Evolutionary conservation across 2,113 vertebrate genomes (phyloP).

Genomic region (Chaetura pelagica): DNA sequence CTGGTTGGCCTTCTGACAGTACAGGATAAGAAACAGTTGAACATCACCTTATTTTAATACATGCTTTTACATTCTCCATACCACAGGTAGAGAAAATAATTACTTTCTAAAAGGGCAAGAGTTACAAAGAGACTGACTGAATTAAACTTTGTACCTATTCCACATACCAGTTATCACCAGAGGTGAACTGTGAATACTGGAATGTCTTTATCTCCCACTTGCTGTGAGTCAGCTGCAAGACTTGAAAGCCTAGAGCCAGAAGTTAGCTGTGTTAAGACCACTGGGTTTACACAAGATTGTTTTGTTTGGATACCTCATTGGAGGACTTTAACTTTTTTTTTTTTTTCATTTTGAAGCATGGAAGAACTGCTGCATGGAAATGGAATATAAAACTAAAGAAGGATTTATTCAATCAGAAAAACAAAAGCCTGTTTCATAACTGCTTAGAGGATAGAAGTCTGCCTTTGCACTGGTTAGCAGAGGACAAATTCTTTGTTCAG

Average conservation of each 20-base stretch:
- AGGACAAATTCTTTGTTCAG: not conserved
- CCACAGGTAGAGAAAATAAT: not conserved
- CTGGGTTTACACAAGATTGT: constrained; percentile 56
- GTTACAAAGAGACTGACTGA: not conserved
- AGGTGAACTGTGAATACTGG: constrained; percentile 40
- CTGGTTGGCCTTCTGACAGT: not conserved
- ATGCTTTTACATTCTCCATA: not conserved
- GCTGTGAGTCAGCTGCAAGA: constrained; percentile 48
- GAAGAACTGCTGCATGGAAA: not conserved
- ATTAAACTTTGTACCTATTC: constrained; percentile 31
- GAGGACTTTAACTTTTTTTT: not conserved
- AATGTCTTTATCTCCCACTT: constrained; percentile 52
- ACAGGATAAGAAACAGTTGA: not conserved
- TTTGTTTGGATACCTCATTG: constrained; percentile 50
- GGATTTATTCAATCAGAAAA: constrained; percentile 2
- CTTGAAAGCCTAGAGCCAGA: constrained; percentile 41
- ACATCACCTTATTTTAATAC: not conserved
- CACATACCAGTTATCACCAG: constrained; percentile 44
- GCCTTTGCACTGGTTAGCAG: not conserved
- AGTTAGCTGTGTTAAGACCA: constrained; percentile 49
- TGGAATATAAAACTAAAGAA: not conserved
- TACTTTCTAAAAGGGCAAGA: not conserved
- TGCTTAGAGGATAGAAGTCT: not conserved
- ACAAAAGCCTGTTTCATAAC: not conserved
- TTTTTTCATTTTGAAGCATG: constrained; percentile 16